Evolutionary conservation across 2,113 vertebrate species (phyloP).

Genomic region (Abramis brama): DNA sequence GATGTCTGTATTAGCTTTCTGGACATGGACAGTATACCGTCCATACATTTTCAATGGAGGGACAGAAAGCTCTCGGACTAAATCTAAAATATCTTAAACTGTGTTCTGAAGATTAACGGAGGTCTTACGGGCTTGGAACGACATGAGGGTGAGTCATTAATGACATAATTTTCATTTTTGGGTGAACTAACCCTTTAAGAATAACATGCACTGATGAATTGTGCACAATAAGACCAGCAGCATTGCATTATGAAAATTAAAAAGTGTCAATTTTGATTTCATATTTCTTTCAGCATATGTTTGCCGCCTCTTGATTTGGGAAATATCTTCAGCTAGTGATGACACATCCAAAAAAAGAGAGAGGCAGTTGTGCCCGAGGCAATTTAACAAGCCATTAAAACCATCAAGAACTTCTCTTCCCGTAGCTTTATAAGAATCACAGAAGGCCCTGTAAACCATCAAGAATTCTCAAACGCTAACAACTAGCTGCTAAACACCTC

Average conservation of each 20-base stretch:
- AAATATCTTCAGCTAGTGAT: slow-evolving; percentile 3
- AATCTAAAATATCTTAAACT: no score
- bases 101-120: no score
- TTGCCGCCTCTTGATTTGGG: not conserved
- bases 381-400: slow-evolving; percentile 20
- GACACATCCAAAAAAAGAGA: not conserved
- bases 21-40: no score
- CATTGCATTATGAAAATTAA: not conserved
- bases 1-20: no score
- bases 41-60: no score
- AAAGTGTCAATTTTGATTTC: not conserved
- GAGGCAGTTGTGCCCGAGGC: not conserved
- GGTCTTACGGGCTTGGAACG: no score
- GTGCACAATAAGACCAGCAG: not conserved
- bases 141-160: no score
- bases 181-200: no score
- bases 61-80: no score
- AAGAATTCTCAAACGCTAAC: not conserved
- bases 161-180: no score
- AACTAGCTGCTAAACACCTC: slow-evolving; percentile 22
- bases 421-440: slow-evolving; percentile 9
- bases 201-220: not conserved
- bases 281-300: not conserved
- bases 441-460: slow-evolving; percentile 20
- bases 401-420: slow-evolving; percentile 19